Percentiles rank a stretch among this genome's conserved stretches.
phyloP scores from a whole-genome alignment of 2,888 invertebrate species.

The Enoplolaimus lenunculus region DNA sequence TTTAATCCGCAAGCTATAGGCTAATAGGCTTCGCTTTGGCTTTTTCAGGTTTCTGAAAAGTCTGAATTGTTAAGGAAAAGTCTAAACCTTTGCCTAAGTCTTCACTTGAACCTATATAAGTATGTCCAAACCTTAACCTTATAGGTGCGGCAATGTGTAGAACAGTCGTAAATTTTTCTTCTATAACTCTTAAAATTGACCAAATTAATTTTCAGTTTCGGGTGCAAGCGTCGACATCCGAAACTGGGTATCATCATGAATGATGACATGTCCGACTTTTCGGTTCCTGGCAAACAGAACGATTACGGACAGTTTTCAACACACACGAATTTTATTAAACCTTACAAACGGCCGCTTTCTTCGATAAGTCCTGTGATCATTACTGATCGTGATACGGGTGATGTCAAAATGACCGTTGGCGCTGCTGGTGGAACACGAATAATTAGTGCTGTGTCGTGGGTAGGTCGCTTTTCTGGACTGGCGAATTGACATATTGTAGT shows the following conservation, averaged over 20 bases:
- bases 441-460: conserved; percentile 64
- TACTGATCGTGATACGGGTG: conserved; percentile 49
- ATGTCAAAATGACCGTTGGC: conserved; percentile 58
- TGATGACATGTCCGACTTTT: conserved; percentile 81
- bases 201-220: conserved; percentile 54
- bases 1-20: no score
- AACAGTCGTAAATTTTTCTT: no score
- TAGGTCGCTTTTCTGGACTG: no score
- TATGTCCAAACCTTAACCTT: no score
- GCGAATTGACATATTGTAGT: no score
- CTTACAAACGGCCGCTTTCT: conserved; percentile 69
- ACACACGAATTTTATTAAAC: conserved; percentile 63
- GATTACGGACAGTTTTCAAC: conserved; percentile 51
- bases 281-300: conserved; percentile 49
- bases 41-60: no score
- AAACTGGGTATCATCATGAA: conserved; percentile 77
- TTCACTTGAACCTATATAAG: no score
- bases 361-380: conserved; percentile 77
- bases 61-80: no score
- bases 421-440: conserved; percentile 82
- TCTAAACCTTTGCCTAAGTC: no score
- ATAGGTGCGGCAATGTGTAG: no score
- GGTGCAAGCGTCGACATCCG: conserved; percentile 57
- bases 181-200: no score
- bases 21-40: no score